Percentiles rank a stretch among this genome's conserved stretches.
These are phyloP conservation scores for Drosophila basisetae DNA, from an alignment of 2,888 invertebrate genomes.

Conservation along the genomic window DNA sequence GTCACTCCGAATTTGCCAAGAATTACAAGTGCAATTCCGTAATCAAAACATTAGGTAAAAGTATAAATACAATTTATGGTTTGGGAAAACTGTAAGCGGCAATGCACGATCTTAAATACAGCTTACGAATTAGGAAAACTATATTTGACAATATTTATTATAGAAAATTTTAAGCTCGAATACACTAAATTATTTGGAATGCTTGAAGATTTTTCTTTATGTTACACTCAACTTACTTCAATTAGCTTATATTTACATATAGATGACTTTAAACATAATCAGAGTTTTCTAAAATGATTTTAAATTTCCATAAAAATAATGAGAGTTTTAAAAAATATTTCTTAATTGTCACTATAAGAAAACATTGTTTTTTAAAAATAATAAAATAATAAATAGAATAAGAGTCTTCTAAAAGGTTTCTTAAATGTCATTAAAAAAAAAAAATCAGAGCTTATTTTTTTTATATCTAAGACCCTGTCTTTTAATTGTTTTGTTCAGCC, in stretches of 20 bases:
- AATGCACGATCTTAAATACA: neutral
- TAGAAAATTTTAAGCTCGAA: neutral
- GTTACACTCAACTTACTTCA: neutral
- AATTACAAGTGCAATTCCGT: slow-evolving; percentile 10
- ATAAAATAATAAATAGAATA: no score
- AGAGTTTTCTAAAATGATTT: neutral
- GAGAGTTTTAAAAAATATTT: neutral
- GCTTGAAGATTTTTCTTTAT: neutral
- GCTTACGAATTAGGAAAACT: neutral
- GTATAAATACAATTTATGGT: neutral
- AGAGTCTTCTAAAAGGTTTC: neutral
- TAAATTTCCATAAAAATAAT: neutral
- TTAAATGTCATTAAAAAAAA: neutral
- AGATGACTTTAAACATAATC: neutral
- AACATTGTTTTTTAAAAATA: neutral
- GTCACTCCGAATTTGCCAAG: slow-evolving; percentile 8
- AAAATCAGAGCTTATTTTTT: neutral
- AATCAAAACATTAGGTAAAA: neutral
- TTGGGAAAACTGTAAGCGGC: neutral
- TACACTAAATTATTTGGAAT: neutral
- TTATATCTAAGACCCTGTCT: neutral
- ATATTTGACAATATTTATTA: neutral
- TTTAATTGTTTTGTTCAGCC: neutral
- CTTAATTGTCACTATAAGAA: neutral
- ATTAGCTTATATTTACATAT: neutral